Evolutionary conservation across 1,140 invertebrate species (phyloP).

Genomic region (Octopus sinensis): DNA sequence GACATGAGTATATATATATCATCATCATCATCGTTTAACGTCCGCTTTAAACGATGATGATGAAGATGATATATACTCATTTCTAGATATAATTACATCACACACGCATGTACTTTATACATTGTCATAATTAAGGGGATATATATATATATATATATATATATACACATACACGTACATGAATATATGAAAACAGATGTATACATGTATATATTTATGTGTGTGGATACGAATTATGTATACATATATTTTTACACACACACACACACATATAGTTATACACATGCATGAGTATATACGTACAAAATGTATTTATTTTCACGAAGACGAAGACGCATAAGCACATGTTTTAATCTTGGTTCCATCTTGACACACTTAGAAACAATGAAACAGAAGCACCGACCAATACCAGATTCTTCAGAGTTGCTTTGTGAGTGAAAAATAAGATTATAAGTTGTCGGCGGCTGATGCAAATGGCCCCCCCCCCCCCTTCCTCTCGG

Average conservation of each 20-base stretch:
- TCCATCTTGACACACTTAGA: too few species aligned
- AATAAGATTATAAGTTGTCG: too few species aligned
- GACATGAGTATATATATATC: background rate
- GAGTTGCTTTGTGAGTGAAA: too few species aligned
- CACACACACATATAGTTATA: background rate
- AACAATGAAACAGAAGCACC: too few species aligned
- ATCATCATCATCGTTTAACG: too few species aligned
- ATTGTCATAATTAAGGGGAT: background rate
- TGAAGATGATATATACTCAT: background rate
- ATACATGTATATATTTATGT: background rate
- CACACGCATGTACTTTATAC: background rate
- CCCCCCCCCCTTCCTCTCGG: too few species aligned
- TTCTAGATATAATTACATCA: background rate
- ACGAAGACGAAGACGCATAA: background rate
- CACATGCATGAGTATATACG: background rate
- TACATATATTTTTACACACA: background rate
- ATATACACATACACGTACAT: background rate
- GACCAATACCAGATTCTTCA: too few species aligned
- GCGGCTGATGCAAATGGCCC: too few species aligned
- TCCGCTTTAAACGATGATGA: too few species aligned
- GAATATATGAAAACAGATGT: background rate
- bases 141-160: background rate
- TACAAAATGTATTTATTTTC: background rate
- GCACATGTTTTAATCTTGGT: background rate
- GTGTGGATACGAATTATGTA: background rate